Percentiles rank a stretch among this genome's conserved stretches.
Evolutionary conservation across 2,797 vertebrate species (phyloP).

Genomic region (Megaceryle alcyon): DNA sequence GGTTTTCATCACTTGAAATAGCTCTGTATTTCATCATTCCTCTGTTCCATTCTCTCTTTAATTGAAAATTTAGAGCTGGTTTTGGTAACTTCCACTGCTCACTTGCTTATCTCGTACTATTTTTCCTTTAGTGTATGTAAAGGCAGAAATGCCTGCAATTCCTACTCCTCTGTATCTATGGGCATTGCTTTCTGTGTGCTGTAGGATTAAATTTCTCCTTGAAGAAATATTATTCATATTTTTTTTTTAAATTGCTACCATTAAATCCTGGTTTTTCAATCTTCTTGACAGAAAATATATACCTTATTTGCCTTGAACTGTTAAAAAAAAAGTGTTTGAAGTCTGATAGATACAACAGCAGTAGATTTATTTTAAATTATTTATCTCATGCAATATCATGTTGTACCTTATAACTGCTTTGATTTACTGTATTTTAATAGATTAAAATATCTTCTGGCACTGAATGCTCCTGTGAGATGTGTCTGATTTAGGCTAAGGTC

Average conservation of each 20-base stretch:
- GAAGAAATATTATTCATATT: neutral
- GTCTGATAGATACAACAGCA: neutral
- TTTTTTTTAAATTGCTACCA: neutral
- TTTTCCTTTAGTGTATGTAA: neutral
- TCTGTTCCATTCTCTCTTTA: neutral
- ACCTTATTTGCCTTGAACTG: neutral
- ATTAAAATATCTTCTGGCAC: neutral
- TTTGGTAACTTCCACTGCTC: neutral
- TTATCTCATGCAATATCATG: neutral
- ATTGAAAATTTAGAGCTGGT: neutral
- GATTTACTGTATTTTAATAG: neutral
- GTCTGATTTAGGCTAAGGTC: neutral
- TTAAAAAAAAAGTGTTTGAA: neutral
- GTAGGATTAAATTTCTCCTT: neutral
- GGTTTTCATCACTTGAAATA: slow-evolving; percentile 24
- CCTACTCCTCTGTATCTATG: neutral
- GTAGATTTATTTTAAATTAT: neutral
- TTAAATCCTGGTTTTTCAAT: neutral
- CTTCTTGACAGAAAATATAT: neutral
- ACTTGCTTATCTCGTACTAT: neutral
- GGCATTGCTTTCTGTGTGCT: neutral
- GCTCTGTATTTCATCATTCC: neutral
- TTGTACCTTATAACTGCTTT: neutral
- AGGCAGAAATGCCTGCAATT: neutral
- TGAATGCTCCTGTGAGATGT: neutral